Evolutionary conservation across 1,140 invertebrate genomes (phyloP), one percentile per base, ranked within the genome.

Genomic region (Saccostrea glomerata): DNA sequence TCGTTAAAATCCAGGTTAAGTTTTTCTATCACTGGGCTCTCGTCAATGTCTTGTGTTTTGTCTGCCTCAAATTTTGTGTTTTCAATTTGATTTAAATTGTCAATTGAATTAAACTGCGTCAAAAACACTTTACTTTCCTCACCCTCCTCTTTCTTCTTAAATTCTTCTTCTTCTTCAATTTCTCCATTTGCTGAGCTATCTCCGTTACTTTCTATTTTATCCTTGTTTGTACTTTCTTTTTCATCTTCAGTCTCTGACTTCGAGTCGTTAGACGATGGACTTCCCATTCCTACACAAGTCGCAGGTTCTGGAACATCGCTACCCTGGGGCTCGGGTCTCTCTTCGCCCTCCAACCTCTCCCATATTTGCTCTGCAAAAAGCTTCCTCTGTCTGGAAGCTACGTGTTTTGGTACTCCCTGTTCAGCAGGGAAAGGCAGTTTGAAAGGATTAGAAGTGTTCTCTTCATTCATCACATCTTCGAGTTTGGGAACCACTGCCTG

Each of bases 351-450:
- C 56, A 91, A 73, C 54, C 89, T 90, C n/a, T 87, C 66, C 40
- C 82, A 89, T 70, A 87, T 73, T 9, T 89, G 73, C 15, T 92
- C 90, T 56, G 91, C 90, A 87, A 93, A 93, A 4, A 93, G 82
- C 56, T 91, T 92, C 47, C 89, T 89, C 66, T 93, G 92, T 55
- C 82, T 90, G 23, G 85, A 85, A 63, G 88, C 90, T 4, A 93
- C 90, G 89, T 93, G 90, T 40, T 87, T 86, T 2, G 92, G 92
- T 15, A 90, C 90, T 5, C 93, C 92, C 60, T 89, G 54, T 13
- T 92, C 90, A n/a, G 89, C 86, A 11, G 92, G 86, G 85, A 92
- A 93, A 1, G 93, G 93, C 20, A 93, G 55, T 66, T 85, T 83
- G 73, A 91, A 93, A 2, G 91, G 90, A 89, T 92, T 93, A 25